Evolutionary conservation across 2,888 invertebrate genomes (phyloP), one percentile per base, ranked within the genome.

Genomic region (Idaea straminata): DNA sequence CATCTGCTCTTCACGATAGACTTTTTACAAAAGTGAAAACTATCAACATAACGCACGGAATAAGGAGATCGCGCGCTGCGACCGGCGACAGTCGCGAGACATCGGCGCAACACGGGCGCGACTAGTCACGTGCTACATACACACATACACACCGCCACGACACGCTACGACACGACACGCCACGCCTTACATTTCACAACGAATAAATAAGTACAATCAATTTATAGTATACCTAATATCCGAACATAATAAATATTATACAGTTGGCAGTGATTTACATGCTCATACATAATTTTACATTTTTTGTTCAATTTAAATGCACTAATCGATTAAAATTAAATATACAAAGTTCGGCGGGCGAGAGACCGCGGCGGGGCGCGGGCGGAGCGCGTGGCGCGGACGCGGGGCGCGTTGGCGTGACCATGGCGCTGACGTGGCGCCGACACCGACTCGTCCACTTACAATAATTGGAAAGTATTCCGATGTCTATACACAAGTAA

Each of bases 11-110:
- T 64, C 89, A 90, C 87, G 88, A 89, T 92, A 92, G 89, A 92
- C 92, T 93, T 93, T 93, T 93, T 93, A 93, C 93, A 93, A 93
- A 93, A 93, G 93, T 93, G 92, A 91, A 93, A 93, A 93, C 91
- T 91, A 92, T 89, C 91, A 90, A 90, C 91, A 89, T 86, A 80
- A 86, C 89, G 88, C 90, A 87, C 89, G 88, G 86, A 87, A 88
- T 86, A 79, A 83, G 85, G 89, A 87, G 89, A 87, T 87, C 88
- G 86, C 86, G 82, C 84, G 83, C 80, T 73, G 74, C 77, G 75
- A 75, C 75, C 74, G 75, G 76, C 69, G 71, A 70, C 71, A 65
- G 64, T 65, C 74, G 66, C 70, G 61, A 61, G 63, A 61, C 59
- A 35, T 7, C 36, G 59, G 66, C 57, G 63, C 25, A 62, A 64